phyloP scores from a whole-genome alignment of 2,113 vertebrate genomes.

The Micronisus gabar region DNA sequence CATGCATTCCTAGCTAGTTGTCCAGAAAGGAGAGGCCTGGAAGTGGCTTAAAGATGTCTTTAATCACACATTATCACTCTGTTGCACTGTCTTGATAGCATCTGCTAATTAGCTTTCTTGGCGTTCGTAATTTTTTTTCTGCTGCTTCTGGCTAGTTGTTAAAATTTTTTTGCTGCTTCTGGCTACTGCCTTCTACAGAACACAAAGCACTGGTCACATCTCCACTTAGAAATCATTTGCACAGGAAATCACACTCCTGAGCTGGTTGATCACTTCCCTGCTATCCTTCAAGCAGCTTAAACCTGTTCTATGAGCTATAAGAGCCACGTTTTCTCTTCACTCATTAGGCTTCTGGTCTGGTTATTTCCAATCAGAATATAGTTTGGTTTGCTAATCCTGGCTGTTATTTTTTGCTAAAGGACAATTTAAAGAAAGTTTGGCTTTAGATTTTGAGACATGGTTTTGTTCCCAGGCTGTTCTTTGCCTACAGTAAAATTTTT shows the following conservation, averaged over 20 bases:
- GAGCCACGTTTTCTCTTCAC: neutral
- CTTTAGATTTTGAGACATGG: neutral
- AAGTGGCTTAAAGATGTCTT: neutral
- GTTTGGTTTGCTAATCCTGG: neutral
- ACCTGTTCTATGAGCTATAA: neutral
- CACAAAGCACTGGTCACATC: neutral
- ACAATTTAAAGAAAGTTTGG: neutral
- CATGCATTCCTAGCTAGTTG: neutral
- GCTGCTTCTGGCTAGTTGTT: neutral
- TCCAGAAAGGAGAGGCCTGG: neutral
- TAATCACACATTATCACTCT: neutral
- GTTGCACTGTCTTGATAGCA: neutral
- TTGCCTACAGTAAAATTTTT: neutral
- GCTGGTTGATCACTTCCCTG: neutral
- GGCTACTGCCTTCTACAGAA: neutral
- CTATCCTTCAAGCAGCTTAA: neutral
- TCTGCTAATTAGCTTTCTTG: slow-evolving; percentile 17
- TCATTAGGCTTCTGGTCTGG: neutral
- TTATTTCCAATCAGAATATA: neutral
- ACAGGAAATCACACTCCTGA: neutral
- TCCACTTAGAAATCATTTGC: neutral
- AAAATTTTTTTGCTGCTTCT: neutral
- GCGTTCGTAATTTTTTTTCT: neutral
- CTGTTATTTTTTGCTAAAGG: neutral
- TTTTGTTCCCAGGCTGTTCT: neutral